Evolutionary conservation across 1,140 invertebrate genomes (phyloP).

Genomic region (Nephila pilipes): DNA sequence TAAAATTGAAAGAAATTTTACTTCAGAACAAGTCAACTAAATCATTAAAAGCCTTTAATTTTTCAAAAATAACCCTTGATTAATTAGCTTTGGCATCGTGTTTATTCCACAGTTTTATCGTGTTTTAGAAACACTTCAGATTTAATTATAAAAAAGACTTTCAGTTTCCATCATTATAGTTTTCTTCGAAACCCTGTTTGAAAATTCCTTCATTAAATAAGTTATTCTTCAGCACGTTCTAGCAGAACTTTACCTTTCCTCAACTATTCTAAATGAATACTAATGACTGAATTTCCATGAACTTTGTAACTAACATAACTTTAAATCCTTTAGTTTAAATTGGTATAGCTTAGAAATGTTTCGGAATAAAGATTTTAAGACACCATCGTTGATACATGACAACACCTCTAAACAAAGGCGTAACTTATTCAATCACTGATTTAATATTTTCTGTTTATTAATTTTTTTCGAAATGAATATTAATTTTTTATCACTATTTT

Average conservation of each 20-base stretch:
- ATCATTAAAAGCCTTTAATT: neutral
- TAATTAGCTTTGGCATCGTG: neutral
- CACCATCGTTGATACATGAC: too few species aligned
- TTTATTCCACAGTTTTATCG: neutral
- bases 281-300: neutral
- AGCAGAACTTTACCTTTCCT: neutral
- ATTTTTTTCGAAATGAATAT: too few species aligned
- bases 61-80: neutral
- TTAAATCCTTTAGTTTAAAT: neutral
- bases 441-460: too few species aligned
- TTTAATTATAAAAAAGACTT: neutral
- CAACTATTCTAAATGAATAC: neutral
- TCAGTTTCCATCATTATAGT: neutral
- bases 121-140: neutral
- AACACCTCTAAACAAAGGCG: too few species aligned
- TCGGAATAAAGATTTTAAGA: neutral
- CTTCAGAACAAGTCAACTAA: neutral
- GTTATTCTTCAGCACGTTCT: neutral
- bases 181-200: neutral
- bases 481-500: too few species aligned
- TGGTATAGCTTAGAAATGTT: neutral
- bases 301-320: neutral
- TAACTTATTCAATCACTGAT: too few species aligned
- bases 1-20: too few species aligned
- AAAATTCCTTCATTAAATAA: conserved; percentile 22